phyloP scores from a whole-genome alignment of 2,113 vertebrate genomes.

The Chaetorhynchus papuensis region DNA sequence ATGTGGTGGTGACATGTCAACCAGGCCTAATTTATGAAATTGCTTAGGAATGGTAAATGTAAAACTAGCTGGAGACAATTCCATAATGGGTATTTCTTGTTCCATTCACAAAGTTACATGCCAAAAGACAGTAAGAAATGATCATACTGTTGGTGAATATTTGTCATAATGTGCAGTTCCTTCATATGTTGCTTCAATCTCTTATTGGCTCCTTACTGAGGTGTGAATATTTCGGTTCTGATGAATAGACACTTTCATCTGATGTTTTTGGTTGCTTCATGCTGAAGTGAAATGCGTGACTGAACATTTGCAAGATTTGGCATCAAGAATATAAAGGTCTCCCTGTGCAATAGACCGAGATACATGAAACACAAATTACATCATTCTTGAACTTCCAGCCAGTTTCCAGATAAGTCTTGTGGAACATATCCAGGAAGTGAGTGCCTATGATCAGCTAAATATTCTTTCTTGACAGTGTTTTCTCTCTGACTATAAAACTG shows the following conservation, averaged over 20 bases:
- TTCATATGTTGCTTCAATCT: background rate
- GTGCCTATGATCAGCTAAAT: background rate
- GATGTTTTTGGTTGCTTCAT: background rate
- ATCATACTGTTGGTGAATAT: background rate
- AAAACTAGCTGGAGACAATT: background rate
- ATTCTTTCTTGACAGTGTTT: background rate
- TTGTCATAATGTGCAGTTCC: background rate
- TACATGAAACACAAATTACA: background rate
- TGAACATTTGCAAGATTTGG: background rate
- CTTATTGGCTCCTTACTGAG: background rate
- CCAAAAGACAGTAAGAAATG: background rate
- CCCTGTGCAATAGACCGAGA: background rate
- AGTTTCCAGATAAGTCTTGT: background rate
- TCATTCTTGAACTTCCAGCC: background rate
- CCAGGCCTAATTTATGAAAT: background rate
- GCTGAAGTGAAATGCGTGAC: background rate
- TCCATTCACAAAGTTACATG: background rate
- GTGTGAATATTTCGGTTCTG: constrained; percentile 10
- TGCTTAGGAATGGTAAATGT: background rate
- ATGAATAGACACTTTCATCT: background rate
- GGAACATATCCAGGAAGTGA: background rate
- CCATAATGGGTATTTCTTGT: background rate
- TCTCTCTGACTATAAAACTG: background rate
- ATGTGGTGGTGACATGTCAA: background rate
- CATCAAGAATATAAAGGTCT: background rate